Evolutionary conservation across 2,888 invertebrate species (phyloP).

Genomic region (Ophion ventricosus): DNA sequence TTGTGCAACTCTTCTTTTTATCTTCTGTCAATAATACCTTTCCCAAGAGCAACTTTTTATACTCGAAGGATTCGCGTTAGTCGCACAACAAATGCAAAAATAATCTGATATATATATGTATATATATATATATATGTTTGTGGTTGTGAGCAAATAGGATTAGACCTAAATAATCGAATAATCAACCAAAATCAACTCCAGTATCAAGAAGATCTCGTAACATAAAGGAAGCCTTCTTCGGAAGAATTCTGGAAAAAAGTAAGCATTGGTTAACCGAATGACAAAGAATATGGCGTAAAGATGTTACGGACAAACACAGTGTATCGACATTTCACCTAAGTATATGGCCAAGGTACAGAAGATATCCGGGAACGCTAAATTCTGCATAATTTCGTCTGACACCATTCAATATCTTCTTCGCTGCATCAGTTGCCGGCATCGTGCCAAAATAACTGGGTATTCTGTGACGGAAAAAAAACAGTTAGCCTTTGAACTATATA

Average conservation of each 20-base stretch:
- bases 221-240: conserved; percentile 86
- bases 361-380: conserved; percentile 87
- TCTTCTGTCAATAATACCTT: conserved; percentile 21
- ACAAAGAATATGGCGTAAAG: not conserved
- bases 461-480: conserved; percentile 80
- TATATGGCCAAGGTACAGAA: conserved; percentile 86
- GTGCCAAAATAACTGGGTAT: conserved; percentile 88
- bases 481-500: not conserved
- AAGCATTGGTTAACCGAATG: conserved; percentile 25
- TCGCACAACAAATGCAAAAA: conserved; percentile 7
- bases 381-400: conserved; percentile 87
- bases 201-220: conserved; percentile 87
- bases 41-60: not conserved
- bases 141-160: conserved; percentile 2
- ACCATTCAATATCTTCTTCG: conserved; percentile 86
- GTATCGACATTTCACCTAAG: conserved; percentile 79
- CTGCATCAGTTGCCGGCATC: conserved; percentile 86
- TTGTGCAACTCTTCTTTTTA: not conserved
- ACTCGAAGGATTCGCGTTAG: conserved; percentile 6
- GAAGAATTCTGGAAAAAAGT: conserved; percentile 84
- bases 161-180: not conserved
- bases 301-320: not conserved
- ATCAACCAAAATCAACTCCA: conserved; percentile 87
- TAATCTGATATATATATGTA: not conserved
- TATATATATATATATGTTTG: conserved; percentile 4